Percentiles rank a stretch among this genome's conserved stretches.
These are phyloP conservation scores for Pheosia gnoma DNA, from an alignment of 2,888 invertebrate species.

Conservation along the genomic window DNA sequence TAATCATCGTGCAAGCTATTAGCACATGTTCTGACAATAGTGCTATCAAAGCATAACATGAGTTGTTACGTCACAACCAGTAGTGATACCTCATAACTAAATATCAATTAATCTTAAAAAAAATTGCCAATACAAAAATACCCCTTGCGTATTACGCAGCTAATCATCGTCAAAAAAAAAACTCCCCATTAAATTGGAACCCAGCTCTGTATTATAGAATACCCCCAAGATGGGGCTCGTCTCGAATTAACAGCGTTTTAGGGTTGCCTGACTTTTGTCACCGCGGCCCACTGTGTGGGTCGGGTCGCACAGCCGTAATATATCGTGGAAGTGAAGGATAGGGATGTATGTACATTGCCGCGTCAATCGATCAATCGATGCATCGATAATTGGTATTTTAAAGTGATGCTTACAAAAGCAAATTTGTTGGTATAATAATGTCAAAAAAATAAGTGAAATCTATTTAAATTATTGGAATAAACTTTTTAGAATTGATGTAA, in stretches of 20 bases:
- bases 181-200: conserved; percentile 72
- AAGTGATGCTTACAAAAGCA: too few relatives aligned
- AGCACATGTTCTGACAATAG: too few relatives aligned
- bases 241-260: conserved; percentile 65
- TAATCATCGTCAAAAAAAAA: conserved; percentile 10
- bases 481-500: too few relatives aligned
- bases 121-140: not conserved
- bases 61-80: conserved; percentile 15
- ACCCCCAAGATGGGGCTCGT: conserved; percentile 47
- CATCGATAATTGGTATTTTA: conserved; percentile 1
- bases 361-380: too few relatives aligned
- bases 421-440: too few relatives aligned
- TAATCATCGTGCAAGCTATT: too few relatives aligned
- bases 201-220: conserved; percentile 58
- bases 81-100: not conserved
- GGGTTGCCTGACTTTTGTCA: conserved; percentile 73
- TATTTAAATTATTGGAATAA: too few relatives aligned
- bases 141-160: conserved; percentile 4
- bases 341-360: conserved; percentile 31
- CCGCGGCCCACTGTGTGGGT: conserved; percentile 56
- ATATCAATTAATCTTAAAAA: not conserved
- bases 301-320: conserved; percentile 14
- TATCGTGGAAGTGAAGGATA: conserved; percentile 45
- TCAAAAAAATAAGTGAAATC: too few relatives aligned
- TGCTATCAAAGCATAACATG: conserved; percentile 3